Conservation (phyloP, 2,113 vertebrate species). For the Mormyrus lacerda region DNA sequence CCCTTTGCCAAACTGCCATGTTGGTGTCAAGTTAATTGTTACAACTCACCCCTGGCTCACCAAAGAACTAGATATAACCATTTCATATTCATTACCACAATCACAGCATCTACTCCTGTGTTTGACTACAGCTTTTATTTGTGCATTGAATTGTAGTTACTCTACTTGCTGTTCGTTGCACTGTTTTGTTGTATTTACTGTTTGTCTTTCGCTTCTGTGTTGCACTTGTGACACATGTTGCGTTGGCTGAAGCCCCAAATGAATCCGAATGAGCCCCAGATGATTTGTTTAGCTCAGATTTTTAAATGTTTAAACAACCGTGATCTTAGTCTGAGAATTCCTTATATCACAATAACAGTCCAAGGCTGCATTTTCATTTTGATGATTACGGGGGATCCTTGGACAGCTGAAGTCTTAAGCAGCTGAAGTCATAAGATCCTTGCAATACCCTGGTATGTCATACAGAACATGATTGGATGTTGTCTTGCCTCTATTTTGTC, state of each 20-base stretch:
- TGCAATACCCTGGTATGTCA: not conserved
- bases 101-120: not conserved
- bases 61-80: not conserved
- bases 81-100: not conserved
- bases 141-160: not conserved
- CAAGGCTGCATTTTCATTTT: not conserved
- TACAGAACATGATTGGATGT: not conserved
- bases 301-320: not conserved
- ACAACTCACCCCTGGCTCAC: not conserved
- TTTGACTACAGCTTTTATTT: not conserved
- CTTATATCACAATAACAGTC: not conserved
- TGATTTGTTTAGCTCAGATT: not conserved
- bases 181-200: not conserved
- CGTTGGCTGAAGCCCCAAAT: not conserved
- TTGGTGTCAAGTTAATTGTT: not conserved
- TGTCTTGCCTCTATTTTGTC: not conserved
- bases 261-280: not conserved
- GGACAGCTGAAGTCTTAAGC: not conserved
- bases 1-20: not conserved
- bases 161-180: not conserved
- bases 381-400: not conserved
- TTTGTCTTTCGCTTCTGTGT: not conserved
- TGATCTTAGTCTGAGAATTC: not conserved
- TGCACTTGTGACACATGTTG: not conserved
- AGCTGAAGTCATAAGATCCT: not conserved